Conservation (phyloP, 1,140 invertebrate genomes). For the Homarus americanus region DNA sequence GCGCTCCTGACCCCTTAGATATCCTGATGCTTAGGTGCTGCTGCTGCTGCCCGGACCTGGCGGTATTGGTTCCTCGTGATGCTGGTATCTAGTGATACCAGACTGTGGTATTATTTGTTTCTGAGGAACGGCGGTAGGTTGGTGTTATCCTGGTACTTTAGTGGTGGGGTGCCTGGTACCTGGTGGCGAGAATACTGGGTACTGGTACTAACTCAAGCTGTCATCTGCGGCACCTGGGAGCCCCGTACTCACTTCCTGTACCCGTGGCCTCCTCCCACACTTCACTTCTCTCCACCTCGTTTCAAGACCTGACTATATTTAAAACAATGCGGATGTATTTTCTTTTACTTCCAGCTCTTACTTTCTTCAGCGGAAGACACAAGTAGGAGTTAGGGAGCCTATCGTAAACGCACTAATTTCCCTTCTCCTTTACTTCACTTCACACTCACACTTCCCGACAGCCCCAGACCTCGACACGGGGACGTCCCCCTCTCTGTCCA, state of each 20-base stretch:
- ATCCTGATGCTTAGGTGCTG: no score
- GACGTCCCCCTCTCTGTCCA: conserved; percentile 22
- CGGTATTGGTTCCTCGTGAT: neutral
- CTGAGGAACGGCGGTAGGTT: neutral
- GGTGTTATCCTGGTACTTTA: neutral
- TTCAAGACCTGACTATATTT: neutral
- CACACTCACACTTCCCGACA: neutral
- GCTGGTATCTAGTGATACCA: neutral
- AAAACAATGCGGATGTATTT: neutral
- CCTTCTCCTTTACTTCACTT: conserved; percentile 33
- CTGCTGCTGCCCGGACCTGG: neutral
- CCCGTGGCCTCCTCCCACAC: conserved; percentile 9
- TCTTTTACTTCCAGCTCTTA: neutral
- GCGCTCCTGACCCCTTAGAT: no score
- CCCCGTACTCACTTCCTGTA: conserved; percentile 20
- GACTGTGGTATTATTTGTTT: neutral
- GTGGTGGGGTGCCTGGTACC: neutral
- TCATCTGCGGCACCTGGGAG: conserved; percentile 26
- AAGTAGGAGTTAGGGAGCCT: neutral
- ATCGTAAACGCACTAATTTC: conserved; percentile 18
- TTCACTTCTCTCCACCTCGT: conserved; percentile 9
- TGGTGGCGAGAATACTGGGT: neutral
- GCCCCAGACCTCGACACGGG: conserved; percentile 10
- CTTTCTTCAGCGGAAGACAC: neutral
- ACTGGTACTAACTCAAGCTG: neutral